phyloP scores from a whole-genome alignment of 2,888 invertebrate genomes.

The Globia sparganii region DNA sequence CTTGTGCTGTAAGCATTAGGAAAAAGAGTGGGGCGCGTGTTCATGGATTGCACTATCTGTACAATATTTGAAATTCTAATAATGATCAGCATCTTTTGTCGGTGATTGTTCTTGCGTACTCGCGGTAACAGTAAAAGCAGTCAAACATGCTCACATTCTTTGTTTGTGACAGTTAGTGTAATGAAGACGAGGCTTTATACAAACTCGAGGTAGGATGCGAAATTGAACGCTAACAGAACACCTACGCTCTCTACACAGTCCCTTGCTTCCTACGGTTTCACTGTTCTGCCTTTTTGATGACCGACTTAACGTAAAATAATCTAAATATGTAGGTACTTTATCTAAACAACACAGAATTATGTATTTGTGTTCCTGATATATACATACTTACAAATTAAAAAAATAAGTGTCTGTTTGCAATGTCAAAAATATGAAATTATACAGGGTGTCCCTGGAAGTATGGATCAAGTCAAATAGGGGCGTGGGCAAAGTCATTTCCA shows the following conservation, averaged over 20 bases:
- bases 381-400: too few species aligned
- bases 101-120: neutral
- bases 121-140: neutral
- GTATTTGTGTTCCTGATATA: neutral
- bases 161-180: neutral
- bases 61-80: neutral
- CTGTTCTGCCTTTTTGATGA: neutral
- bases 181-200: neutral
- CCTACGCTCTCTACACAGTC: neutral
- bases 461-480: too few species aligned
- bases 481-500: too few species aligned
- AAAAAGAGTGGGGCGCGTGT: too few species aligned
- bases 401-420: too few species aligned
- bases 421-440: too few species aligned
- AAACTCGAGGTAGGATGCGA: constrained; percentile 15
- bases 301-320: neutral
- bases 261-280: constrained; percentile 5
- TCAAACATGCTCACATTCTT: neutral
- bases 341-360: neutral
- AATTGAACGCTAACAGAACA: constrained; percentile 2
- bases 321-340: neutral
- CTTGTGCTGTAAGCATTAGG: too few species aligned
- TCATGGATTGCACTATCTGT: too few species aligned
- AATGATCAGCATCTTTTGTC: neutral
- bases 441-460: too few species aligned